Evolutionary conservation across 1,140 invertebrate genomes (phyloP), one percentile per base, ranked within the genome.

Genomic region (Ceratina calcarata): DNA sequence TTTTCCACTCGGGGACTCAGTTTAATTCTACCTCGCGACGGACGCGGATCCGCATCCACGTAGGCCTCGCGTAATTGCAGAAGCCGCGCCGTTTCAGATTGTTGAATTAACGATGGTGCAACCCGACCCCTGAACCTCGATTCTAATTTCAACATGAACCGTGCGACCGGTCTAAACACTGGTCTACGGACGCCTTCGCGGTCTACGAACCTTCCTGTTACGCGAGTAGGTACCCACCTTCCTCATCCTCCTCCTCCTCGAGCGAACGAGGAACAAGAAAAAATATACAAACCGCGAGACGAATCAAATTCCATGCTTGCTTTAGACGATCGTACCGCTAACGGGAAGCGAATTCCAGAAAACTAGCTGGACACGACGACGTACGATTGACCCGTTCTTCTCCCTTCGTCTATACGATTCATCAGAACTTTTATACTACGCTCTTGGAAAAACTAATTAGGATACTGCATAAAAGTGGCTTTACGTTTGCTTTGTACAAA

Each of bases 321-420:
- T 62, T 58, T 73, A 45, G 60, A 65, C 70, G 67, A 3, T 57
- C 7, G 58, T 58, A 61, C 67, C 86, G 66, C 67, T 87, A 87
- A 87, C 84, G 86, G 86, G 82, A 87, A 86, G 27, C 55, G 65
- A 78, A 87, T 87, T 87, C 84, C 86, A 80, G 67, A 81, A 86
- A 86, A 86, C 86, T 82, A 80, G 86, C 78, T 79, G 84, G 74
- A 84, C 80, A 69, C 70, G 60, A 64, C 37, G 66, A 53, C 51
- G 53, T 79, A 57, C 62, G 55, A 61, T 82, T 55, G 37, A 72
- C 15, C n/a, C 10, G 16, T 67, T 51, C 18, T 32, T 15, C 13
- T 68, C 16, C n/a, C 12, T 27, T 53, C 32, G 8, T 3, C 49
- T 10, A 3, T 3, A 20, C 20, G 37, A 71, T 62, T 27, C 20